Evolutionary conservation across 1,140 invertebrate genomes (phyloP).

Genomic region (Trissolcus basalis): DNA sequence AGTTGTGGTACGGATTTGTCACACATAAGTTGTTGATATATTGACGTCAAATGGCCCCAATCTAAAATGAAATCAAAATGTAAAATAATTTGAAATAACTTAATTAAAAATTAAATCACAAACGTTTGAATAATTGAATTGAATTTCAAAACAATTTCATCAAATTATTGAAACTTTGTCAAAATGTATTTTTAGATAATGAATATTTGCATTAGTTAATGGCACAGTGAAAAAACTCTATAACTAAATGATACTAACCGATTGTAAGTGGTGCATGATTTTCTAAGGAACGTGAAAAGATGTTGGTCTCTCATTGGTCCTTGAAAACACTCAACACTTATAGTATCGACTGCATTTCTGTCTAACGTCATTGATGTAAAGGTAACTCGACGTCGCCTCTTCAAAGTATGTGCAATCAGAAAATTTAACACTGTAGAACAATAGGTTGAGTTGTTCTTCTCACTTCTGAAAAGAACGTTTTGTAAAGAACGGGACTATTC

Average conservation of each 20-base stretch:
- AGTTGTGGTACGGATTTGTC: conserved; percentile 60
- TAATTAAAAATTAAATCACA: too few relatives aligned
- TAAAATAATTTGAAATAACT: too few relatives aligned
- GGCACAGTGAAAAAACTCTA: too few relatives aligned
- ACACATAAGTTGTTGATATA: conserved; percentile 66
- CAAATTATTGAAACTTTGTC: too few relatives aligned
- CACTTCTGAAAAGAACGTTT: conserved; percentile 43
- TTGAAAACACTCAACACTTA: conserved; percentile 40
- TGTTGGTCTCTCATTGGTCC: conserved; percentile 13
- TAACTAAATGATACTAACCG: conserved; percentile 53
- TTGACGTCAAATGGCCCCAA: conserved; percentile 74
- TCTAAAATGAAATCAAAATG: conserved; percentile 63
- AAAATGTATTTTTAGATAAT: too few relatives aligned
- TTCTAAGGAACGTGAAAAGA: conserved; percentile 62
- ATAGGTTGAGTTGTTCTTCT: conserved; percentile 14
- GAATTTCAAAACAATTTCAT: too few relatives aligned
- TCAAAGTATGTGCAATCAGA: conserved; percentile 27
- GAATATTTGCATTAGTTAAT: too few relatives aligned
- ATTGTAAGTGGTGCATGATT: conserved; percentile 65
- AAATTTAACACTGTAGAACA: conserved; percentile 32
- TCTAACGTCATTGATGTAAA: conserved; percentile 31
- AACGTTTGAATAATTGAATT: too few relatives aligned
- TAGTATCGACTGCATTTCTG: conserved; percentile 35
- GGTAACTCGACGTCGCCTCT: conserved; percentile 30
- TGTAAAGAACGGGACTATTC: neutral